Evolutionary conservation across 2,113 vertebrate genomes (phyloP), one percentile per base, ranked within the genome.

Genomic region (Grus americana): DNA sequence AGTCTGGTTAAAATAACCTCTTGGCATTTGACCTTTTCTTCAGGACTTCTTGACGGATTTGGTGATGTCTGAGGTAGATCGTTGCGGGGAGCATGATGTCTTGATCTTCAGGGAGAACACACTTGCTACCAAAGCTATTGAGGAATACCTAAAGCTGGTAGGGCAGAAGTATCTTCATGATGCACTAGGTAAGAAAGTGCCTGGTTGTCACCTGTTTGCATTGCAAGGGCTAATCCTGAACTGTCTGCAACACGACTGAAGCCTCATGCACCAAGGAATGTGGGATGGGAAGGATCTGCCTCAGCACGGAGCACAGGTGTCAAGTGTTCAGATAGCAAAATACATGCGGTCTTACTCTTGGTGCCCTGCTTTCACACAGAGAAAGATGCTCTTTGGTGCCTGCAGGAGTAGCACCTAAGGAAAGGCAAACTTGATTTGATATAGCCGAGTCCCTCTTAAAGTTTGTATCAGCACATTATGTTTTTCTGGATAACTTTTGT

Each of bases 61-160:
- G 97, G 99, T 99, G 96, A 99, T 99, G 99, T 99, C 99, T 3
- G 99, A 99, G 95, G 98, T 99, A 32, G 99, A 99, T 90, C 99
- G 99, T 26, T 99, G 99, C 76, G 99, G 99, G 27, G 99, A 99
- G 24, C 99, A 99, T 6, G 99, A 99, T 23, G 99, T 99, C 65
- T 98, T 99, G 96, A 99, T 99, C 98, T 99, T 99, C 98, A 98
- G 99, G 96, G 99, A 99, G 97, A 99, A 99, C 97, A 99, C 99
- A 2, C 98, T 99, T 44, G 99, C 99, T 89, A 99, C 99, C 95
- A 99, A 99, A 97, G 98, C 99, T 94, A 99, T 99, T 75, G 99
- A 99, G 95, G 99, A 99, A 20, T 99, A 99, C 93, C 98, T 99
- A 66, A 99, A 99, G 96, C 96, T 99, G 97, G 99, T 99, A 82